Evolutionary conservation across 37 sponge, comb jelly and placozoan genomes (phyloP).

Genomic region (Hexactinellida sp.): DNA sequence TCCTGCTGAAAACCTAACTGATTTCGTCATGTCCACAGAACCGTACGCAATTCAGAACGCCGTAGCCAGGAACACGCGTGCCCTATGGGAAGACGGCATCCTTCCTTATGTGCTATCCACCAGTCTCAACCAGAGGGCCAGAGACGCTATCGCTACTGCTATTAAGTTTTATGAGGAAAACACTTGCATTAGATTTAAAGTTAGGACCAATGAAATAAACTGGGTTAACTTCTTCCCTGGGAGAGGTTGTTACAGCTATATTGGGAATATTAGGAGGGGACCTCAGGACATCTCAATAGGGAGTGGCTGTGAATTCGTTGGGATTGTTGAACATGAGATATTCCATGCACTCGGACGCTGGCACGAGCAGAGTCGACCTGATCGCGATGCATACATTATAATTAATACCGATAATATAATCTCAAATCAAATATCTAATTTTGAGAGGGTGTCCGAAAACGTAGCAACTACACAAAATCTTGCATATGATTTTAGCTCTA

Average conservation of each 20-base stretch:
- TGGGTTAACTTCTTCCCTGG: constrained; percentile 46
- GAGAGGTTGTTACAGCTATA: constrained; percentile 45
- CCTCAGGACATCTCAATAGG: constrained; percentile 60
- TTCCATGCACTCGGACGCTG: constrained; percentile 57
- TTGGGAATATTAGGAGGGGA: constrained; percentile 40
- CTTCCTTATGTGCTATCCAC: not conserved
- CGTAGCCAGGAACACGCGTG: not conserved
- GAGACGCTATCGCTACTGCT: constrained; percentile 32
- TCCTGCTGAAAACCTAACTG: not conserved
- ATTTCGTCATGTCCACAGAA: not conserved
- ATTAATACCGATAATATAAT: constrained; percentile 33
- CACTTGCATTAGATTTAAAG: constrained; percentile 43
- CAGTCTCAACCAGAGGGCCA: constrained; percentile 12
- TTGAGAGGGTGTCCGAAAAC: constrained; percentile 21
- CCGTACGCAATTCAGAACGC: not conserved
- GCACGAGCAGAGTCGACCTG: constrained; percentile 79
- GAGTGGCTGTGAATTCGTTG: constrained; percentile 44
- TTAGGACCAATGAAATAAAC: constrained; percentile 24
- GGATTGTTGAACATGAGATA: constrained; percentile 61
- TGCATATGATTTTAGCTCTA: constrained; percentile 46
- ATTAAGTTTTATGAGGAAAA: constrained; percentile 26
- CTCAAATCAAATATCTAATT: constrained; percentile 28
- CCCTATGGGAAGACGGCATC: not conserved
- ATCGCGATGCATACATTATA: constrained; percentile 46
- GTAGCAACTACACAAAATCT: constrained; percentile 43